These are phyloP conservation scores for Drosophila pallidifrons DNA, from an alignment of 1,140 invertebrate genomes.

Conservation along the genomic window DNA sequence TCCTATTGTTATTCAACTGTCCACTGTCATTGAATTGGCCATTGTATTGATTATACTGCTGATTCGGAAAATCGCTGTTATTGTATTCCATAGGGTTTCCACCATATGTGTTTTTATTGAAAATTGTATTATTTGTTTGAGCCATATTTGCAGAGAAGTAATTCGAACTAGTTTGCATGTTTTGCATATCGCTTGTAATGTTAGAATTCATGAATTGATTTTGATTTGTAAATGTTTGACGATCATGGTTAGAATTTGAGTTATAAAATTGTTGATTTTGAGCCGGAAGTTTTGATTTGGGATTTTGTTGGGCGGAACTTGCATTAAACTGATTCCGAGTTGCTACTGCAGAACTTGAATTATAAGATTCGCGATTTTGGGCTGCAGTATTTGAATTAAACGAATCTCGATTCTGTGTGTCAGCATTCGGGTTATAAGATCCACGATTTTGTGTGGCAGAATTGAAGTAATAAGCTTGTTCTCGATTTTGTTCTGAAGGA, in stretches of 20 bases:
- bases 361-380: too few relatives aligned
- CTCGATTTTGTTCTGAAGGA: too few relatives aligned
- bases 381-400: background rate
- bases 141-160: constrained; percentile 55
- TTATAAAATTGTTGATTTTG: background rate
- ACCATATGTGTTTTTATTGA: constrained; percentile 32
- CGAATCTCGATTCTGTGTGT: background rate
- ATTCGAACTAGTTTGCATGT: constrained; percentile 40
- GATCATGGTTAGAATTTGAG: constrained; percentile 1
- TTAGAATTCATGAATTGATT: constrained; percentile 21
- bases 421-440: background rate
- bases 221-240: background rate
- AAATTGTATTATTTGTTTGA: constrained; percentile 55
- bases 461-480: too few relatives aligned
- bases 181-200: constrained; percentile 25
- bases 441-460: background rate
- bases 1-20: constrained; percentile 1
- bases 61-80: background rate
- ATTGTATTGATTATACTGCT: constrained; percentile 23
- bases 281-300: too few relatives aligned
- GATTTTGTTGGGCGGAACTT: background rate
- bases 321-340: background rate
- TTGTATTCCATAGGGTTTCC: background rate
- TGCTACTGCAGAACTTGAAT: too few relatives aligned
- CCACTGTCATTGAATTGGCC: background rate